phyloP scores from a whole-genome alignment of 2,113 vertebrate species.

The Petromus typicus region DNA sequence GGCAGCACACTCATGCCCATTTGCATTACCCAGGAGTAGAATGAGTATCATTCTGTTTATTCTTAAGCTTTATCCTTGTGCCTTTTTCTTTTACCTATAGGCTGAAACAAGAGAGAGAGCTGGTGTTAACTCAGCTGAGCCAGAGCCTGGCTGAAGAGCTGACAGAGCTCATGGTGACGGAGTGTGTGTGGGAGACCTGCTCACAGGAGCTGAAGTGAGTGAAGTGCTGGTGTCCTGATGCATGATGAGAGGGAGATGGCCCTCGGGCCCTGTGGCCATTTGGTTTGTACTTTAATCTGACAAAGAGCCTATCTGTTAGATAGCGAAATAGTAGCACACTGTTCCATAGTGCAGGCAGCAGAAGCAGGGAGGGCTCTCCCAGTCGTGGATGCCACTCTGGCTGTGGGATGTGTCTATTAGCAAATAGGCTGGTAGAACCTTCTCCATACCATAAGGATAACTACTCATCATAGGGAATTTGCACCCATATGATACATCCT shows the following conservation, averaged over 20 bases:
- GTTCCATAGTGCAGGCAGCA: too few species aligned
- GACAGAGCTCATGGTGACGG: constrained; percentile 88
- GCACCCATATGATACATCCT: too few species aligned
- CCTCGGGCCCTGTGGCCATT: background rate
- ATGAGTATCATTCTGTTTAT: background rate
- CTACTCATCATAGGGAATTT: too few species aligned
- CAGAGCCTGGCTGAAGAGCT: constrained; percentile 88
- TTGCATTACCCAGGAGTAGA: background rate
- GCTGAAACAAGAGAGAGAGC: constrained; percentile 90
- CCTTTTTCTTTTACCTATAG: constrained; percentile 81
- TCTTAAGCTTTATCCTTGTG: background rate
- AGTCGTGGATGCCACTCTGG: too few species aligned
- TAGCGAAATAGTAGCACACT: too few species aligned
- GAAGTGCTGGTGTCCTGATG: background rate
- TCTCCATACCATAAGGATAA: background rate
- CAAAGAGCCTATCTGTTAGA: background rate
- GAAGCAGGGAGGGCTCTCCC: background rate
- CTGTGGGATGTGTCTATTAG: background rate
- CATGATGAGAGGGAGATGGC: background rate
- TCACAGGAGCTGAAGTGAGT: constrained; percentile 90
- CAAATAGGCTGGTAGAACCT: background rate
- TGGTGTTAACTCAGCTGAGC: constrained; percentile 88
- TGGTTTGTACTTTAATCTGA: background rate
- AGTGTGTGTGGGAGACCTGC: constrained; percentile 87
- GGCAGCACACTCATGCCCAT: background rate